Conservation (phyloP, 1,140 invertebrate species). For the Drosophila nikananu region DNA sequence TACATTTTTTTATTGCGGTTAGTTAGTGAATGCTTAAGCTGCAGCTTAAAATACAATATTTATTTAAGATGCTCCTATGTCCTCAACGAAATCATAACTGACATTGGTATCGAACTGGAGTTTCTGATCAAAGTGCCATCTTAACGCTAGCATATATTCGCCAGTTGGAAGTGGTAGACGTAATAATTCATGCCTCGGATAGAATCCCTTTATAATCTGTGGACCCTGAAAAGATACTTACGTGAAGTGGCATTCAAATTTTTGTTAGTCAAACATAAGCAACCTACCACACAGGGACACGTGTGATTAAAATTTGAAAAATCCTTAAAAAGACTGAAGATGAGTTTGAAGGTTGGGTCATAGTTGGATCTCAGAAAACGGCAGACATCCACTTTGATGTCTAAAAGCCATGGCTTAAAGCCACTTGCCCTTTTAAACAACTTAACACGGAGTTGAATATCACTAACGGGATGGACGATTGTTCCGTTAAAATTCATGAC, state of each 20-base stretch:
- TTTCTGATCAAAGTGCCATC: conserved; percentile 22
- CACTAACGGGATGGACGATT: neutral
- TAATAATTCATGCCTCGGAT: neutral
- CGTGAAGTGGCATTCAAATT: no score
- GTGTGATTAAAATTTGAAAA: conserved; percentile 44
- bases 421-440: conserved; percentile 27
- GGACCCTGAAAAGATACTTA: no score
- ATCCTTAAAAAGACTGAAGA: conserved; percentile 28
- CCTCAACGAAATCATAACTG: conserved; percentile 10
- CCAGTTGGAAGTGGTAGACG: conserved; percentile 20
- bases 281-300: conserved; percentile 29
- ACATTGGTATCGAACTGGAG: conserved; percentile 24
- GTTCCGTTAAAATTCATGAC: neutral
- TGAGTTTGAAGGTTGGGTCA: conserved; percentile 1
- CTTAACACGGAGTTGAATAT: neutral
- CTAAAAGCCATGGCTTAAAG: conserved; percentile 35
- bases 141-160: conserved; percentile 15
- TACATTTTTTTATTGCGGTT: no score
- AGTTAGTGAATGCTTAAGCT: no score
- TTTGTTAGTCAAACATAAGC: no score
- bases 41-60: no score
- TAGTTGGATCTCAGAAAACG: neutral
- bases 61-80: no score
- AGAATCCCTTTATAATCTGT: conserved; percentile 26
- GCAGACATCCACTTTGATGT: conserved; percentile 13